Percentiles rank a stretch among this genome's conserved stretches.
Conservation (phyloP, 2,888 invertebrate genomes). For the Dryococelus australis region DNA sequence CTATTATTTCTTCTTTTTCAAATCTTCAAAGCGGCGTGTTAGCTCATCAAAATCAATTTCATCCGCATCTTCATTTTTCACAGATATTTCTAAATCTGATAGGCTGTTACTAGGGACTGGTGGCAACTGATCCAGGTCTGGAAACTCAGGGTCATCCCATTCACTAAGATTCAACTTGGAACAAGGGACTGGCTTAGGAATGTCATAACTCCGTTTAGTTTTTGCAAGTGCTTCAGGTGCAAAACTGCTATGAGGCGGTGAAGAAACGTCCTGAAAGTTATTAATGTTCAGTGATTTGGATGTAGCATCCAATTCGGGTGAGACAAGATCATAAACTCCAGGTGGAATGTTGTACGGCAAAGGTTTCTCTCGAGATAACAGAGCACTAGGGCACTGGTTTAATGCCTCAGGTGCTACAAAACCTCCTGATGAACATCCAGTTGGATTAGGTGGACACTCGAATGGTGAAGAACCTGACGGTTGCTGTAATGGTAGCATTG, state of each 20-base stretch:
- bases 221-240: too few relatives aligned
- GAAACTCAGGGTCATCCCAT: conserved; percentile 39
- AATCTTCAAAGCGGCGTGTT: conserved; percentile 87
- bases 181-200: conserved; percentile 80
- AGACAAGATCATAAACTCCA: conserved; percentile 56
- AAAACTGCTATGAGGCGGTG: too few relatives aligned
- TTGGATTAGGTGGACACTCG: background rate
- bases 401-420: conserved; percentile 54
- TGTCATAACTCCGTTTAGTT: conserved; percentile 64
- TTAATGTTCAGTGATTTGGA: conserved; percentile 43
- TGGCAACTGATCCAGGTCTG: conserved; percentile 63
- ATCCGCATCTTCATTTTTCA: conserved; percentile 61
- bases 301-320: conserved; percentile 25
- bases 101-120: conserved; percentile 76
- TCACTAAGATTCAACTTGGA: conserved; percentile 67
- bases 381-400: conserved; percentile 53
- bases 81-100: conserved; percentile 51
- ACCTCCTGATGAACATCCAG: conserved; percentile 35
- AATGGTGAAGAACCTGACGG: conserved; percentile 58
- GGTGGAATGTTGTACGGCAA: conserved; percentile 70
- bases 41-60: conserved; percentile 96
- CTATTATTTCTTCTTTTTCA: conserved; percentile 79
- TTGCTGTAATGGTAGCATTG: conserved; percentile 64
- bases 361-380: conserved; percentile 49
- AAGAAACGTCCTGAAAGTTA: background rate